phyloP scores from a whole-genome alignment of 2,113 vertebrate genomes.

The Stegastes partitus region DNA sequence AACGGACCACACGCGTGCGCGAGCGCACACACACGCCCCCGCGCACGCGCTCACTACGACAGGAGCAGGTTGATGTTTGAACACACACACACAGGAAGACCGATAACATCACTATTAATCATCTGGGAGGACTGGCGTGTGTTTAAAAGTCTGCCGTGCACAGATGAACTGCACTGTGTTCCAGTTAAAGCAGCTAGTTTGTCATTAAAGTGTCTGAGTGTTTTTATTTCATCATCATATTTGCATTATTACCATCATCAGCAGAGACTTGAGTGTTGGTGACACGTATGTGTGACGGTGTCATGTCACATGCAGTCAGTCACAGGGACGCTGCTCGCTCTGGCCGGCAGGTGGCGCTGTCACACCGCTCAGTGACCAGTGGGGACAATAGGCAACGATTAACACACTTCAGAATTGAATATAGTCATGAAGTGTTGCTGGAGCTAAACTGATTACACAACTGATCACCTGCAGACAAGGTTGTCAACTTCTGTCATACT shows the following conservation, averaged over 20 bases:
- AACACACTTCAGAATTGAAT: no score
- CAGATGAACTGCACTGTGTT: no score
- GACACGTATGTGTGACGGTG: constrained; percentile 41
- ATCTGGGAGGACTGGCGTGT: neutral
- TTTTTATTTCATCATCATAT: no score
- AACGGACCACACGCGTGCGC: constrained; percentile 59
- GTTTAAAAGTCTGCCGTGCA: no score
- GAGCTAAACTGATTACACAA: no score
- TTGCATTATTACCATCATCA: no score
- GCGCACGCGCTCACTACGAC: neutral
- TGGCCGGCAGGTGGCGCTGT: constrained; percentile 59
- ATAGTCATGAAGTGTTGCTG: no score
- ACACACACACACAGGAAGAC: constrained; percentile 21
- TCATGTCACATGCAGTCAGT: constrained; percentile 29
- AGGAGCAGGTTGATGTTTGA: neutral
- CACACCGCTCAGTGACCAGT: neutral
- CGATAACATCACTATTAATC: neutral
- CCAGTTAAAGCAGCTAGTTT: no score
- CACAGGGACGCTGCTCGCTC: neutral
- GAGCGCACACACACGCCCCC: neutral
- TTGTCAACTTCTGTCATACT: no score
- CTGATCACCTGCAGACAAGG: no score
- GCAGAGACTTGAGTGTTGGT: neutral
- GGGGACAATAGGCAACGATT: no score
- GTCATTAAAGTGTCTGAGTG: no score